Evolutionary conservation across 2,113 vertebrate species (phyloP), one percentile per base, ranked within the genome.

Genomic region (Rhinichthys klamathensis): DNA sequence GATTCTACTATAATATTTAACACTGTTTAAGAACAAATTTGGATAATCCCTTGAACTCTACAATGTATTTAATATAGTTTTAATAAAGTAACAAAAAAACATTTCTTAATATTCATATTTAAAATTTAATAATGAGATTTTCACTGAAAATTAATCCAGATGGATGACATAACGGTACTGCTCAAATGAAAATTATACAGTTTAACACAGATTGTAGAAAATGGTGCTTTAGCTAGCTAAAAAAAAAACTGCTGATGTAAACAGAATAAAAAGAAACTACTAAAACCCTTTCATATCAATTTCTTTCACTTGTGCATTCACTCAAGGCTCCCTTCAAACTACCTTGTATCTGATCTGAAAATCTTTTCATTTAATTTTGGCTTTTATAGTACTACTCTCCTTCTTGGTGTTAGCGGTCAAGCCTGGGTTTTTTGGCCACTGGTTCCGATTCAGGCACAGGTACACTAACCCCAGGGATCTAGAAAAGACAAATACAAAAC

Each of bases 371-470:
- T 32, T 23, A 6, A 44, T 44, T 5, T 72, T 73, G 25, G 27
- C 16, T 12, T 21, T 54, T 35, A 32, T 27, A 12, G 2, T 0
- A 35, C 4, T 54, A 32, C 0, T 15, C n/a, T 54, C 25, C 15
- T 25, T 30, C 13, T 16, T 5, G 15, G 44, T 49, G 3, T 94
- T 95, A 98, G 83, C 91, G 89, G 88, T 94, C 90, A 87, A 95
- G 80, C 88, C 96, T 98, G 78, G 90, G 93, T 89, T 96, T 99
- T 94, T 99, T 99, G 60, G 91, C 90, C 56, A 91, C 91, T 13
- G 97, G 97, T 92, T 95, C 95, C 0, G 79, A 79, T 16, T 94
- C 94, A 44, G 90, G 90, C 6, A 83, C 83, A 60, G 91, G 61
- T 32, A 87, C 88, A 67, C 94, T 96, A 56, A 93, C 92, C 88